Evolutionary conservation across 2,888 invertebrate genomes (phyloP).

Genomic region (Protonemura montana): DNA sequence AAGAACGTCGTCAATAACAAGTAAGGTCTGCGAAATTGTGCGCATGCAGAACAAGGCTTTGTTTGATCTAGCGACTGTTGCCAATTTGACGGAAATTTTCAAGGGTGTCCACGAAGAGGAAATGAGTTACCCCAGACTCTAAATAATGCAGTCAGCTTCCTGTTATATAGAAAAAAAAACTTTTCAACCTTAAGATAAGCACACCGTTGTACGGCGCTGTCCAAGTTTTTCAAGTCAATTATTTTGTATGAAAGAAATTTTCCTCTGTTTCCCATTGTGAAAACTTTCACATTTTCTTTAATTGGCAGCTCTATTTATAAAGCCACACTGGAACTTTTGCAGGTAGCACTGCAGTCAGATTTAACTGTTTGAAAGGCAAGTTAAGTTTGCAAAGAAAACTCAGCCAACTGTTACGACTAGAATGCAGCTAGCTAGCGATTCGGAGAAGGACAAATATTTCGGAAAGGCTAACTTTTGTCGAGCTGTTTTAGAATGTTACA

Average conservation of each 20-base stretch:
- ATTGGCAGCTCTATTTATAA: neutral
- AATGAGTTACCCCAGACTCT: no score
- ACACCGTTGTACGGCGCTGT: neutral
- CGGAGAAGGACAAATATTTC: neutral
- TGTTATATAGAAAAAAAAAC: no score
- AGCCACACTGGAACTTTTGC: neutral
- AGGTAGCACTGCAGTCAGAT: neutral
- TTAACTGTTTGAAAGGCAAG: constrained; percentile 12
- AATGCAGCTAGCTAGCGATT: neutral
- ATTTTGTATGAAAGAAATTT: neutral
- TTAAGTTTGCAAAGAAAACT: neutral
- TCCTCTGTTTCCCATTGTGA: neutral
- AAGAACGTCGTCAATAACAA: no score
- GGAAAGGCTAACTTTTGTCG: neutral
- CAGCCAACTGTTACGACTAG: neutral
- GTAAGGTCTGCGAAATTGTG: no score
- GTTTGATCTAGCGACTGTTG: no score
- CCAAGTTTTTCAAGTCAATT: neutral
- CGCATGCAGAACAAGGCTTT: no score
- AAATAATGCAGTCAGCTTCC: no score
- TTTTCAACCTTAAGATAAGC: no score
- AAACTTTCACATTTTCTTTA: neutral
- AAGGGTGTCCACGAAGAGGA: no score
- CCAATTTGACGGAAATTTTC: no score
- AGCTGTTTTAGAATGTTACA: neutral